Base-by-base conservation (phyloP, 2,113 vertebrate species). In the Zootoca vivipara region DNA sequence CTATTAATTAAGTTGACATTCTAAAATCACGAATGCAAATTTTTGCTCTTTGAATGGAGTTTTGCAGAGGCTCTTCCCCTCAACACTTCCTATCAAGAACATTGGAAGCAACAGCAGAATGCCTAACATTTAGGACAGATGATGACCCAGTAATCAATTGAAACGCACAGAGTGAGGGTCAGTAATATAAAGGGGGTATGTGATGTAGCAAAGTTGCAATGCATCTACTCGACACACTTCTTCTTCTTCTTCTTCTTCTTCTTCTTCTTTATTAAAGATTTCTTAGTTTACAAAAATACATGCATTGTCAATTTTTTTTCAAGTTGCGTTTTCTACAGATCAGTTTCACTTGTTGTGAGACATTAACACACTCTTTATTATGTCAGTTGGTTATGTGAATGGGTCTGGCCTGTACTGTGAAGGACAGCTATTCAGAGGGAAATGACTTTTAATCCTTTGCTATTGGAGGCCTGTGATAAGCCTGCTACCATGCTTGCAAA, bases 31-130 rank as follows among this genome's bases (percentile, higher is more conserved):
- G 46, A 0, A 77, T 75, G 72, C 2, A 35, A 3, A 24, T 38
- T 62, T 26, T 64, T 40, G 30, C 64, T 24, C 65, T 79, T 30
- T 38, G 42, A 16, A 33, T 4, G 2, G 52, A 85, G 38, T 1
- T 65, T 0, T 62, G 30, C 40, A 9, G 52, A 38, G 4, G 4
- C 58, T 1, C 7, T 85, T 46, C 35, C 46, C 12, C 2, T 72
- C 35, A 33, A 72, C 30, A 83, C 15, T 0, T 1, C 35, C 6
- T 40, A 73, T 7, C 5, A 67, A 85, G 64, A 30, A 4, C 40
- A 5, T 2, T 0, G 85, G 20, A 73, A 78, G 0, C 2, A 87
- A 80, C 74, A 30, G 0, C 8, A 28, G 0, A 30, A 52, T 0
- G 64, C 38, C 73, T 46, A 1, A 84, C 67, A 74, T 87, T 80